These are phyloP conservation scores for Myotis myotis DNA, from an alignment of 2,797 vertebrate genomes.

Conservation along the genomic window DNA sequence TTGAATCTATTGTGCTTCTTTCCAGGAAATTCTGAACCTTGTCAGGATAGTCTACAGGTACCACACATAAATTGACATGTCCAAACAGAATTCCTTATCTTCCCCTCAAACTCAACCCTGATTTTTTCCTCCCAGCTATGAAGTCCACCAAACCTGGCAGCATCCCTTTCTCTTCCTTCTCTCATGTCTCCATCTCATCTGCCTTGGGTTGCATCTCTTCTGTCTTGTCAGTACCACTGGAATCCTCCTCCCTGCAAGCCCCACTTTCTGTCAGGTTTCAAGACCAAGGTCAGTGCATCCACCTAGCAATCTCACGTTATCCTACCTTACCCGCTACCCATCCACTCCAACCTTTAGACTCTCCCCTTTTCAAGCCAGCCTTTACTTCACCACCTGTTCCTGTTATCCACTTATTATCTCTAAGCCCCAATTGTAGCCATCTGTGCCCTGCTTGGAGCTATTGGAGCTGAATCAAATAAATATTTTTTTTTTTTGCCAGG, in stretches of 20 bases:
- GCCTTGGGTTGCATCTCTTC: background rate
- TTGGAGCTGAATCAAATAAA: background rate
- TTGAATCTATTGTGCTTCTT: slow-evolving; percentile 21
- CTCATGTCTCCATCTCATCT: accelerated
- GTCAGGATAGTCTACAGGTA: background rate
- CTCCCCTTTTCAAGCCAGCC: background rate
- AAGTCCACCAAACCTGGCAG: background rate
- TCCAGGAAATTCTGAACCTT: background rate
- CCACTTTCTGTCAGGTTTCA: background rate
- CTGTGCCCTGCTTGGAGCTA: background rate
- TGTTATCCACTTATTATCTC: background rate
- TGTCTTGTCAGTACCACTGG: background rate
- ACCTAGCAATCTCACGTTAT: no score
- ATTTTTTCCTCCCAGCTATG: background rate
- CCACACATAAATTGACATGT: background rate
- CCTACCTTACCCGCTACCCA: accelerated
- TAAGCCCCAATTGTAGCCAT: background rate
- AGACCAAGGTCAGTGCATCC: background rate
- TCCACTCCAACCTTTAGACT: background rate
- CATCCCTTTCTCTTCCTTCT: background rate
- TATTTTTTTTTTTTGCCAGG: background rate
- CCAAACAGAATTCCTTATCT: background rate
- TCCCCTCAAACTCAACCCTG: background rate
- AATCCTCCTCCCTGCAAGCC: accelerated
- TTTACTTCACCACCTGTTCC: background rate